Evolutionary conservation across 2,888 invertebrate species (phyloP).

Genomic region (Rhingia rostrata): DNA sequence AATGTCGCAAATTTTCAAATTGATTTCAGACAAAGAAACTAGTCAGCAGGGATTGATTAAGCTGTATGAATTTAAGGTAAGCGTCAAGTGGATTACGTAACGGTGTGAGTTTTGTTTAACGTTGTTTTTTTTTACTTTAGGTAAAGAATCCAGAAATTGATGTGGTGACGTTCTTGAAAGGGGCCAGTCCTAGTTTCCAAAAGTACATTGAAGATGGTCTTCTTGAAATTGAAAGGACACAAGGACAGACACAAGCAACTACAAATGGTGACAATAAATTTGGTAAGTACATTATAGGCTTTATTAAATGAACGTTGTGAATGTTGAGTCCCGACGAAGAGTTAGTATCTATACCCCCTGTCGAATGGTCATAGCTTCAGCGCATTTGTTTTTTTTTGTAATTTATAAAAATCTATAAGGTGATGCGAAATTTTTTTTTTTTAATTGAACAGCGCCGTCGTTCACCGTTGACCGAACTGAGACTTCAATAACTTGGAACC

Average conservation of each 20-base stretch:
- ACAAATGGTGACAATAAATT: constrained; percentile 76
- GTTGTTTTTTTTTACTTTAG: constrained; percentile 71
- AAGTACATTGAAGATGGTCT: constrained; percentile 83
- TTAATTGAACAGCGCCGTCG: too few species aligned
- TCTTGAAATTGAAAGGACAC: constrained; percentile 81
- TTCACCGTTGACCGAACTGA: too few species aligned
- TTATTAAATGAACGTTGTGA: not conserved
- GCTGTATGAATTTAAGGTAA: constrained; percentile 82
- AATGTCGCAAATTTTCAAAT: constrained; percentile 93
- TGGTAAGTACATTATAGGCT: constrained; percentile 52
- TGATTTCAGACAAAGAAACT: constrained; percentile 94
- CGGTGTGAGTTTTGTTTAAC: not conserved
- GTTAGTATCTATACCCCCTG: too few species aligned
- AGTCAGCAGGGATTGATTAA: constrained; percentile 89
- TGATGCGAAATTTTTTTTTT: too few species aligned
- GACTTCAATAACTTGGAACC: too few species aligned
- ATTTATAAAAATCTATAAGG: too few species aligned
- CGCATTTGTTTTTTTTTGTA: too few species aligned
- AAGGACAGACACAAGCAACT: constrained; percentile 62
- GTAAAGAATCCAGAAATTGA: constrained; percentile 82
- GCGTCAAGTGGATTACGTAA: not conserved
- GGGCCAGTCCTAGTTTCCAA: constrained; percentile 82
- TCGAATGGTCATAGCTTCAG: too few species aligned
- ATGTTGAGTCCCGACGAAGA: not conserved
- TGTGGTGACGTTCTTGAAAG: constrained; percentile 81